These are phyloP conservation scores for Hephaestus fuliginosus DNA, from an alignment of 2,797 vertebrate species.

Conservation along the genomic window DNA sequence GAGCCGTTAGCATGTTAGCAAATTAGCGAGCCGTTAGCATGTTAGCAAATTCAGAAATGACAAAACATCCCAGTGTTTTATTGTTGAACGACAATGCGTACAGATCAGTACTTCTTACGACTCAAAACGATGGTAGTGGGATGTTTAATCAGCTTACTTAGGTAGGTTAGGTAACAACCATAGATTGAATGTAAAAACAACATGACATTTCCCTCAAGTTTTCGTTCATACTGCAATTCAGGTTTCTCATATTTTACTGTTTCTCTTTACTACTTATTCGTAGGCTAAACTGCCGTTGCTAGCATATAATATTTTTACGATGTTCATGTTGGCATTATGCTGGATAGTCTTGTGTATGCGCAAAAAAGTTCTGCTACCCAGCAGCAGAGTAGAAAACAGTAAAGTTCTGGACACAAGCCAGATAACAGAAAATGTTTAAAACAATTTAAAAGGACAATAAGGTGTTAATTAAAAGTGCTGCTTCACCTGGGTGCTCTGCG, in stretches of 20 bases:
- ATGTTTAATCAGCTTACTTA: background rate
- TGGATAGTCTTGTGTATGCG: no score
- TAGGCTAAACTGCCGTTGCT: background rate
- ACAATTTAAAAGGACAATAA: background rate
- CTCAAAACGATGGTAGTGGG: background rate
- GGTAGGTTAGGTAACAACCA: no score
- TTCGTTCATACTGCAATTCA: background rate
- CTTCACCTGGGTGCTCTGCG: constrained; percentile 8
- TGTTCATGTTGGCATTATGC: background rate
- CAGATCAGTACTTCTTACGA: no score
- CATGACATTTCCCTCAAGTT: background rate
- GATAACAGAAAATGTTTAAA: background rate
- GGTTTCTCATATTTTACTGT: background rate
- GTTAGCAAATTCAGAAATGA: background rate
- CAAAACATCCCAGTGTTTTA: background rate
- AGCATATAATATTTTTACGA: background rate
- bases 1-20: background rate
- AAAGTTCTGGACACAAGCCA: background rate
- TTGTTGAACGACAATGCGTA: background rate
- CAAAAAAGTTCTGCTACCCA: background rate
- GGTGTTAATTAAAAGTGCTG: background rate
- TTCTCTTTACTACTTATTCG: background rate
- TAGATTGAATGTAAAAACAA: no score
- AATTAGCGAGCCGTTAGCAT: background rate
- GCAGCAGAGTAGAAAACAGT: background rate